Percentiles rank a stretch among this genome's conserved stretches.
These are phyloP conservation scores for Epiblema foenella DNA, from an alignment of 2,888 invertebrate genomes.

Conservation along the genomic window DNA sequence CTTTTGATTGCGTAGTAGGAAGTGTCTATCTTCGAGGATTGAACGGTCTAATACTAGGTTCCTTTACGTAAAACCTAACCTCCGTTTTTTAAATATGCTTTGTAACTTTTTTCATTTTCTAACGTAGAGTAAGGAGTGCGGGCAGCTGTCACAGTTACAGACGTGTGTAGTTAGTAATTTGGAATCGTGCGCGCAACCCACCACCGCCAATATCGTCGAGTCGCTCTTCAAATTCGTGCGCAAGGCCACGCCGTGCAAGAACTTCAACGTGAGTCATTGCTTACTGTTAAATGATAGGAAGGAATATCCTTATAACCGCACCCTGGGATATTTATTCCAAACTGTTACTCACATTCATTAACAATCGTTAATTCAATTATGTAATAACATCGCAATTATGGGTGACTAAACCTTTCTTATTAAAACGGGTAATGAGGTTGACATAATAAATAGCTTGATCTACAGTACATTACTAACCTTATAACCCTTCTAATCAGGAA, in stretches of 20 bases:
- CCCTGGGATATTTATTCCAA: background rate
- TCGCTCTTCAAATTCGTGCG: slow-evolving; percentile 90
- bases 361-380: background rate
- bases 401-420: background rate
- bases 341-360: no score
- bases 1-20: no score
- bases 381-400: background rate
- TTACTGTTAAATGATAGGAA: no score
- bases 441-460: background rate
- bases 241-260: slow-evolving; percentile 87
- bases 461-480: slow-evolving; percentile 21
- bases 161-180: slow-evolving; percentile 85
- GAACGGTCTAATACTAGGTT: no score
- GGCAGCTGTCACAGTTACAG: slow-evolving; percentile 67
- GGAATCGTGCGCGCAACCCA: slow-evolving; percentile 88
- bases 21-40: no score
- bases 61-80: no score
- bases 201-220: slow-evolving; percentile 91
- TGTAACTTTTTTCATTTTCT: background rate
- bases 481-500: slow-evolving; percentile 25
- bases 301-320: background rate
- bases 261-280: slow-evolving; percentile 46
- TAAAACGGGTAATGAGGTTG: background rate
- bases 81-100: no score
- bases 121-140: slow-evolving; percentile 69